Evolutionary conservation across 37 sponge, comb jelly and placozoan genomes (phyloP).

Genomic region (Agelas oroides): DNA sequence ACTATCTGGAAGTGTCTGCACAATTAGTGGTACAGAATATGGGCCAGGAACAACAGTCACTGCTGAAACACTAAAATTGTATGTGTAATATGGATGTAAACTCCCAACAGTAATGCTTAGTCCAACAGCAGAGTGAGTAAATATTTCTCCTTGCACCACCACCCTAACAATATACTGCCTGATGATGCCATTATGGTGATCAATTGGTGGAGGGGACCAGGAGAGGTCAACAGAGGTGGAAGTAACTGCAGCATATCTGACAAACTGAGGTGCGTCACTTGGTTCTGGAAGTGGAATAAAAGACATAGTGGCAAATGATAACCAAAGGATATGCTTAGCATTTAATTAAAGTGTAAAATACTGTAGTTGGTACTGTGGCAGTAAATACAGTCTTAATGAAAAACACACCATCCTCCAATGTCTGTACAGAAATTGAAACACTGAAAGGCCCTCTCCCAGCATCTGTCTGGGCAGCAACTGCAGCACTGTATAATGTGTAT

Average conservation of each 20-base stretch:
- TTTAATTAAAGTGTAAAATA: too few relatives aligned
- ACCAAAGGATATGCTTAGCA: too few relatives aligned
- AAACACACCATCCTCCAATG: conserved; percentile 17
- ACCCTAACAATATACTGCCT: neutral
- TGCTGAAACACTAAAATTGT: neutral
- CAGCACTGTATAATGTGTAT: conserved; percentile 18
- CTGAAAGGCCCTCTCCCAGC: conserved; percentile 32
- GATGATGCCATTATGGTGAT: conserved; percentile 12
- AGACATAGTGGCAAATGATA: too few relatives aligned
- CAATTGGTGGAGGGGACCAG: conserved; percentile 2
- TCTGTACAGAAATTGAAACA: neutral
- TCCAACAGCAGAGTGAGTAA: neutral
- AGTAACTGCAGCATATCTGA: neutral
- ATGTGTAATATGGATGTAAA: conserved; percentile 24
- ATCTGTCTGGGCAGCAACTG: conserved; percentile 21
- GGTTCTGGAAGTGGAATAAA: conserved; percentile 1
- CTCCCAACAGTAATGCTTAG: conserved; percentile 4
- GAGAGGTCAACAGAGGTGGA: neutral
- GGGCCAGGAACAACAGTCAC: conserved; percentile 9
- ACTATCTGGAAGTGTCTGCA: conserved; percentile 14
- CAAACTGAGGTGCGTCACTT: neutral
- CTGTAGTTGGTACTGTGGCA: too few relatives aligned
- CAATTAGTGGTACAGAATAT: neutral
- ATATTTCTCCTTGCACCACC: neutral
- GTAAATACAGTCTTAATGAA: too few relatives aligned